Percentiles rank a stretch among this genome's conserved stretches.
These are phyloP conservation scores for Drosophila setifemur DNA, from an alignment of 1,140 invertebrate species.

Conservation along the genomic window DNA sequence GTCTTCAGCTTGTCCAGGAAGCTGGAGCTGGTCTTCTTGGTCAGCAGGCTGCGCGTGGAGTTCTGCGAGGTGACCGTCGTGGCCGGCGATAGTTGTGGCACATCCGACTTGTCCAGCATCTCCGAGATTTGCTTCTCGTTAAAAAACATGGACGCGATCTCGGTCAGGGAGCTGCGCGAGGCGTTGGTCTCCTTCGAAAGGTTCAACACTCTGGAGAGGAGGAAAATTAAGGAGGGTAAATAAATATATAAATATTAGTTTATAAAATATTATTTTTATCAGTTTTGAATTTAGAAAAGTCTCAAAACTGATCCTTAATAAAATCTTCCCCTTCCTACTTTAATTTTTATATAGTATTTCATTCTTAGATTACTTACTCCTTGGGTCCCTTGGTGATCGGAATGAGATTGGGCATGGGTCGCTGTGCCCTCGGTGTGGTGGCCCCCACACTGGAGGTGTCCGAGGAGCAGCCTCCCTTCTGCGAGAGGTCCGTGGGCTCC, in stretches of 20 bases:
- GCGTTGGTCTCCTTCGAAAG: constrained; percentile 71
- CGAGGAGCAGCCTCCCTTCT: constrained; percentile 80
- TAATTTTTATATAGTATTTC: too few species aligned
- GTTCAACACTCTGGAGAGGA: constrained; percentile 53
- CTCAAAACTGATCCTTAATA: too few species aligned
- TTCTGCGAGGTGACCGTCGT: constrained; percentile 73
- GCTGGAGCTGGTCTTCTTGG: constrained; percentile 86
- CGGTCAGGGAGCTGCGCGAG: constrained; percentile 69
- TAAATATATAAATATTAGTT: too few species aligned
- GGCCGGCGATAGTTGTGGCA: constrained; percentile 79
- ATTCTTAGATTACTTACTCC: constrained; percentile 69
- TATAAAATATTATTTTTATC: too few species aligned
- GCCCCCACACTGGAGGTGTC: constrained; percentile 81
- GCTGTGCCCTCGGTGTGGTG: constrained; percentile 82
- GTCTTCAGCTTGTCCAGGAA: constrained; percentile 92
- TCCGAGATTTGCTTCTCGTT: constrained; percentile 78
- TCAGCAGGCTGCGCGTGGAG: constrained; percentile 79
- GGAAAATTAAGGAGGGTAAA: neutral
- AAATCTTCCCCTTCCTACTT: too few species aligned
- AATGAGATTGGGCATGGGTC: constrained; percentile 88
- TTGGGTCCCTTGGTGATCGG: constrained; percentile 84
- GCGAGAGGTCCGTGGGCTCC: constrained; percentile 84
- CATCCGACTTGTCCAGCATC: constrained; percentile 77
- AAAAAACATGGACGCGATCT: constrained; percentile 78
- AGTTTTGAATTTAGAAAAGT: too few species aligned